These are phyloP conservation scores for Thelaira solivaga DNA, from an alignment of 2,888 invertebrate species.

Conservation along the genomic window DNA sequence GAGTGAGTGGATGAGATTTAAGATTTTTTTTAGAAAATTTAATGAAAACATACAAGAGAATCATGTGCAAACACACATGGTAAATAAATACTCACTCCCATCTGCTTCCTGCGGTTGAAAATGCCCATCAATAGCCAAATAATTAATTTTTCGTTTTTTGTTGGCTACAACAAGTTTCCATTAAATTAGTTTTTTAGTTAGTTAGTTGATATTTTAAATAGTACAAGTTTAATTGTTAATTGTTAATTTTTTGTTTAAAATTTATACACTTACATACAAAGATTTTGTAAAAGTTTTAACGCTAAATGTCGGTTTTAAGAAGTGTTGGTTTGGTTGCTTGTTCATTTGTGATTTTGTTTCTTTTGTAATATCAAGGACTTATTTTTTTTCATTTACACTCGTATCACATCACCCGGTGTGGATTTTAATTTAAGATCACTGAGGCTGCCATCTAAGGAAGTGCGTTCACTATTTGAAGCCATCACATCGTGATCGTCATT, in stretches of 20 bases:
- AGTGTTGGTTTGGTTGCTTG: neutral
- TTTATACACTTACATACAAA: constrained; percentile 30
- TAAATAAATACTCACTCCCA: too few species aligned
- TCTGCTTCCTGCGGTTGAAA: neutral
- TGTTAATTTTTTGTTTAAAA: neutral
- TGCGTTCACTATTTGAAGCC: constrained; percentile 52
- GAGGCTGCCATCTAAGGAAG: constrained; percentile 66
- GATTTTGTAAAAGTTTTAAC: constrained; percentile 15
- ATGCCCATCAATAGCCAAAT: neutral
- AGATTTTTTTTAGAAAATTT: too few species aligned
- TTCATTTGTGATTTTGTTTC: neutral
- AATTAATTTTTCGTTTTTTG: neutral
- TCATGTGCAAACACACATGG: too few species aligned
- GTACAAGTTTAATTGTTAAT: neutral
- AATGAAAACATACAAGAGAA: too few species aligned
- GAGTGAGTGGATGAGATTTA: neutral
- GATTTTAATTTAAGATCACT: constrained; percentile 72
- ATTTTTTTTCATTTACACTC: constrained; percentile 70
- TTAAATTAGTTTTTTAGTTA: too few species aligned
- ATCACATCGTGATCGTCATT: constrained; percentile 59
- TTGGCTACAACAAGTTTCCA: neutral
- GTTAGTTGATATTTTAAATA: neutral
- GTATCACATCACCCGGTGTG: constrained; percentile 76
- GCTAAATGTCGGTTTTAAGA: constrained; percentile 25
- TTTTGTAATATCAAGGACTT: constrained; percentile 24